phyloP scores from a whole-genome alignment of 2,888 invertebrate species.

The Nowickia ferox region DNA sequence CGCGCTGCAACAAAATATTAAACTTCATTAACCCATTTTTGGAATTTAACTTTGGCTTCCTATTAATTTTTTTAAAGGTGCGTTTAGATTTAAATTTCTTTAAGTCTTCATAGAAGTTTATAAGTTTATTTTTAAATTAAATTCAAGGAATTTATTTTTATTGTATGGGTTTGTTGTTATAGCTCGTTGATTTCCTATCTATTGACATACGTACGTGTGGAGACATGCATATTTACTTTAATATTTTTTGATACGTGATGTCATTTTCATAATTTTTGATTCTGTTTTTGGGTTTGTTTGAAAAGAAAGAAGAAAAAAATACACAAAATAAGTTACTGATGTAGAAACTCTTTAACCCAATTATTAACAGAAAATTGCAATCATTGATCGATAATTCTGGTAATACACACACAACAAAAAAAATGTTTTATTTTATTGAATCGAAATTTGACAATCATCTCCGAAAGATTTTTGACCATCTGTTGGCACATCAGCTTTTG shows the following conservation, averaged over 20 bases:
- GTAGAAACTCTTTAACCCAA: conserved; percentile 66
- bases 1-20: conserved; percentile 9
- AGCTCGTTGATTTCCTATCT: conserved; percentile 57
- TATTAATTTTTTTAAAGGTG: conserved; percentile 48
- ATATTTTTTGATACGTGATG: conserved; percentile 70
- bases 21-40: conserved; percentile 58
- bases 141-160: conserved; percentile 59
- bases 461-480: no score
- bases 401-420: no score
- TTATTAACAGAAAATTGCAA: conserved; percentile 54
- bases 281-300: conserved; percentile 19
- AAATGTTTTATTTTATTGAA: no score
- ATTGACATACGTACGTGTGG: conserved; percentile 24
- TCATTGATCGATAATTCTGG: not conserved
- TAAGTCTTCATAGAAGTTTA: conserved; percentile 6
- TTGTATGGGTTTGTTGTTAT: conserved; percentile 45
- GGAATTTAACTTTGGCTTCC: conserved; percentile 43
- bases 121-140: conserved; percentile 44
- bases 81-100: conserved; percentile 41
- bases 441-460: no score
- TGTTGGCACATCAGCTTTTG: no score
- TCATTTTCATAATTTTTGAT: conserved; percentile 66
- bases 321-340: conserved; percentile 41
- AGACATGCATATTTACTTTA: conserved; percentile 44
- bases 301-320: conserved; percentile 5